A percentile compares a stretch with the other conserved stretches of the same genome.
phyloP scores from a whole-genome alignment of 2,888 invertebrate genomes.

The Alloscopus bannaensis region DNA sequence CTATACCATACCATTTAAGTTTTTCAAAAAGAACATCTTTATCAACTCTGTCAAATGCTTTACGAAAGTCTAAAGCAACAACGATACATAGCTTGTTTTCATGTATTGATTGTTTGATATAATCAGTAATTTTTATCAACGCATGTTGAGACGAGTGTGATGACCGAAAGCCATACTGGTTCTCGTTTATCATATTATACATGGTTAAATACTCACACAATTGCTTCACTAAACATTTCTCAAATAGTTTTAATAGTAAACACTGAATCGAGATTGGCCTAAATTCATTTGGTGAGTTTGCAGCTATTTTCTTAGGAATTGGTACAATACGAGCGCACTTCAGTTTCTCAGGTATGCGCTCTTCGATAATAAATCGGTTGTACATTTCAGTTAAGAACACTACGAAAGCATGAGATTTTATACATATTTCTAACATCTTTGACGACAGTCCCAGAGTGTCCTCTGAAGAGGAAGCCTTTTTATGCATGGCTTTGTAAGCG shows the following conservation, averaged over 20 bases:
- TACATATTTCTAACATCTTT: background rate
- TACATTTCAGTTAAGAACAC: background rate
- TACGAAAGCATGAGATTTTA: background rate
- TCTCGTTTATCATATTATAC: no score
- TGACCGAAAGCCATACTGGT: constrained; percentile 46
- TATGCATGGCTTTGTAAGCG: background rate
- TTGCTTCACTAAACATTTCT: constrained; percentile 38
- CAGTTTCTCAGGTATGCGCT: background rate
- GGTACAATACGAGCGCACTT: constrained; percentile 42
- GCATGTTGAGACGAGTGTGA: constrained; percentile 40
- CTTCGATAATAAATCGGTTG: background rate
- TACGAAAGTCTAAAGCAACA: constrained; percentile 32
- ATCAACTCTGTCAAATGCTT: constrained; percentile 41
- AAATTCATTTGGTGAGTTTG: constrained; percentile 20
- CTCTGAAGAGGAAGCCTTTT: background rate
- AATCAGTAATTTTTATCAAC: constrained; percentile 32
- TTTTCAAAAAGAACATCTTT: constrained; percentile 22
- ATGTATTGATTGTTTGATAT: background rate
- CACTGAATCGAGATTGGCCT: constrained; percentile 41
- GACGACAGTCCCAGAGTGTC: background rate
- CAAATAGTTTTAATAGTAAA: constrained; percentile 27
- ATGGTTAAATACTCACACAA: background rate
- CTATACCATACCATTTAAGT: constrained; percentile 38
- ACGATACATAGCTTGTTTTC: constrained; percentile 33
- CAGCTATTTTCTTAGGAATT: constrained; percentile 33